These are phyloP conservation scores for Alligator mississippiensis DNA, from an alignment of 2,113 vertebrate genomes.

Conservation along the genomic window DNA sequence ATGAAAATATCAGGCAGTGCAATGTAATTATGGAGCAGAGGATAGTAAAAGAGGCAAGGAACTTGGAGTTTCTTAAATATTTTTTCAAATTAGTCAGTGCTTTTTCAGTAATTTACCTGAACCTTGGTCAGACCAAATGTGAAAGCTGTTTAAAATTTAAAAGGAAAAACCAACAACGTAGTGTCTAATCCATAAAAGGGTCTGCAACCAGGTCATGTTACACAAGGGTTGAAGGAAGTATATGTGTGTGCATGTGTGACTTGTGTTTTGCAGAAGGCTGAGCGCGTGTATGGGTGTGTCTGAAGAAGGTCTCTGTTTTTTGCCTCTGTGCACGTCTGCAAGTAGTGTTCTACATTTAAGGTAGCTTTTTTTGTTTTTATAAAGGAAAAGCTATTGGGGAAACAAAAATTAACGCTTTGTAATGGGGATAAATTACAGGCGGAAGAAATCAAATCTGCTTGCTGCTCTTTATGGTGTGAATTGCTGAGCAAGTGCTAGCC, in stretches of 20 bases:
- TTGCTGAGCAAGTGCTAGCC: background rate
- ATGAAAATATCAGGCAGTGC: slow-evolving; percentile 95
- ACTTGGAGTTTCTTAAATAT: slow-evolving; percentile 83
- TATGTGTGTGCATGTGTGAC: background rate
- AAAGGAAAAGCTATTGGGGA: background rate
- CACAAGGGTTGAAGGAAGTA: background rate
- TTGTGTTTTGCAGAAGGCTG: rapidly evolving
- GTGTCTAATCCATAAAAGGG: background rate
- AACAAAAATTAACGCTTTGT: background rate
- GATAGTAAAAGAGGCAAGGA: slow-evolving; percentile 82
- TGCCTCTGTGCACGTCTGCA: rapidly evolving
- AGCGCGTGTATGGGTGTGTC: background rate
- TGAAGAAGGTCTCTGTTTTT: background rate
- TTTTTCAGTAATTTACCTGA: slow-evolving; percentile 22
- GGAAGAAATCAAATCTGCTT: background rate
- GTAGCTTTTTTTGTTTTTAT: background rate
- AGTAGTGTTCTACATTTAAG: background rate
- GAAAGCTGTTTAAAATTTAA: slow-evolving; percentile 28
- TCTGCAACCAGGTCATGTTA: rapidly evolving
- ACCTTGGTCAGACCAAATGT: background rate
- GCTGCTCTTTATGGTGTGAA: background rate
- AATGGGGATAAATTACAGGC: background rate
- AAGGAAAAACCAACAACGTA: background rate
- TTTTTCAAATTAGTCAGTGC: slow-evolving; percentile 77
- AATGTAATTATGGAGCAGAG: slow-evolving; percentile 94